Percentiles rank a stretch among this genome's conserved stretches.
phyloP scores from a whole-genome alignment of 2,888 invertebrate species.

The Caenorhabditis virilis region DNA sequence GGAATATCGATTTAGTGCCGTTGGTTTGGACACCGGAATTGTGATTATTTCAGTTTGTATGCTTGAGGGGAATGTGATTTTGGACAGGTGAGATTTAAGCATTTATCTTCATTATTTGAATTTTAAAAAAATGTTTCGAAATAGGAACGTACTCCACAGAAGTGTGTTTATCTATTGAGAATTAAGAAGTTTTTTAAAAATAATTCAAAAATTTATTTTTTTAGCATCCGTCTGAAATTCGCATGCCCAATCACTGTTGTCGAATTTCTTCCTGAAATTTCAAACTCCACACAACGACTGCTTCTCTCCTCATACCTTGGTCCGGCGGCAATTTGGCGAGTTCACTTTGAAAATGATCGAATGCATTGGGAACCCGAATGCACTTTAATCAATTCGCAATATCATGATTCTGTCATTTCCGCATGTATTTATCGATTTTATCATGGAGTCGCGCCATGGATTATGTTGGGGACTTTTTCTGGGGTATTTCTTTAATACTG shows the following conservation, averaged over 20 bases:
- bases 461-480: slow-evolving; percentile 26
- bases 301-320: slow-evolving; percentile 37
- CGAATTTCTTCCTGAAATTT: slow-evolving; percentile 31
- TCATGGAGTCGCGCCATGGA: slow-evolving; percentile 17
- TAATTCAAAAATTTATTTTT: slow-evolving; percentile 1
- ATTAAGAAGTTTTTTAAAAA: neutral
- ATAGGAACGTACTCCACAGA: too few species aligned
- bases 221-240: slow-evolving; percentile 28
- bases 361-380: slow-evolving; percentile 25
- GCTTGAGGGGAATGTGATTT: slow-evolving; percentile 33
- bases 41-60: slow-evolving; percentile 26
- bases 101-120: neutral
- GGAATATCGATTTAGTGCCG: slow-evolving; percentile 24
- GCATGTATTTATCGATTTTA: slow-evolving; percentile 35
- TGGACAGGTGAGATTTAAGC: slow-evolving; percentile 19
- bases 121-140: too few species aligned
- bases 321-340: slow-evolving; percentile 31
- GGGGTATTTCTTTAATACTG: slow-evolving; percentile 7
- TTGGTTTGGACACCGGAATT: slow-evolving; percentile 37
- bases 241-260: slow-evolving; percentile 29
- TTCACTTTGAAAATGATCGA: slow-evolving; percentile 23
- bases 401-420: slow-evolving; percentile 30
- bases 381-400: slow-evolving; percentile 21
- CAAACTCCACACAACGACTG: slow-evolving; percentile 18
- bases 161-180: neutral